Evolutionary conservation across 2,797 vertebrate genomes (phyloP).

Genomic region (Phataginus tricuspis): DNA sequence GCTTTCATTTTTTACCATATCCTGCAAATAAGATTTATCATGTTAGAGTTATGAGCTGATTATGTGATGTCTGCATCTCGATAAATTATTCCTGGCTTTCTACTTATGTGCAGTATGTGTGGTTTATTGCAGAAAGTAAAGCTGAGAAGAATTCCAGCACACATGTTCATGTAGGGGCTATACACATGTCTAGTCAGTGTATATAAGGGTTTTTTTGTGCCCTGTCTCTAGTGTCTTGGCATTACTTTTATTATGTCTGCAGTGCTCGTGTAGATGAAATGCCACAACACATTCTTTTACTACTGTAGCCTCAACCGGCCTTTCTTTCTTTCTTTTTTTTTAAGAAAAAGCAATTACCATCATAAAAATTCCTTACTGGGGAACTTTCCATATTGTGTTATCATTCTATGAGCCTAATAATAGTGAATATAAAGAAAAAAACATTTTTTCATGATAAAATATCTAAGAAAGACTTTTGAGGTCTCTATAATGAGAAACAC

Average conservation of each 20-base stretch:
- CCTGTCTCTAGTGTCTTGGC: conserved; percentile 78
- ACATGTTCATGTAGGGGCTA: conserved; percentile 26
- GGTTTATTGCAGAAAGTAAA: conserved; percentile 72
- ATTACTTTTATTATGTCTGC: conserved; percentile 85
- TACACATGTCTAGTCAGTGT: conserved; percentile 65
- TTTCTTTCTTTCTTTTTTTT: conserved; percentile 58
- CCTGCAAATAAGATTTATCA: conserved; percentile 70
- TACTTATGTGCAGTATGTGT: conserved; percentile 66
- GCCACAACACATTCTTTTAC: conserved; percentile 81
- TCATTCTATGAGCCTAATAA: conserved; percentile 72
- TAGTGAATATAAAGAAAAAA: conserved; percentile 74
- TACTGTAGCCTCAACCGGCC: conserved; percentile 75
- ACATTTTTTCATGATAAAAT: conserved; percentile 55
- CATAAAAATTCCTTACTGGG: conserved; percentile 75
- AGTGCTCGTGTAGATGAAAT: conserved; percentile 81
- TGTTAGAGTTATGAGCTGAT: conserved; percentile 68
- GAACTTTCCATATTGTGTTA: conserved; percentile 81
- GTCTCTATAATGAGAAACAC: conserved; percentile 74
- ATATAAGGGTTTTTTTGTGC: conserved; percentile 75
- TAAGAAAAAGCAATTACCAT: conserved; percentile 78
- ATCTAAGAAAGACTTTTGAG: conserved; percentile 78
- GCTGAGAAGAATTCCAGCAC: conserved; percentile 66
- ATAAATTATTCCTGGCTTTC: conserved; percentile 70
- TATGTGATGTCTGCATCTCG: conserved; percentile 68
- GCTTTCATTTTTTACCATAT: conserved; percentile 62